Conservation (phyloP, 2,888 invertebrate genomes). For the Lasiommata megera region DNA sequence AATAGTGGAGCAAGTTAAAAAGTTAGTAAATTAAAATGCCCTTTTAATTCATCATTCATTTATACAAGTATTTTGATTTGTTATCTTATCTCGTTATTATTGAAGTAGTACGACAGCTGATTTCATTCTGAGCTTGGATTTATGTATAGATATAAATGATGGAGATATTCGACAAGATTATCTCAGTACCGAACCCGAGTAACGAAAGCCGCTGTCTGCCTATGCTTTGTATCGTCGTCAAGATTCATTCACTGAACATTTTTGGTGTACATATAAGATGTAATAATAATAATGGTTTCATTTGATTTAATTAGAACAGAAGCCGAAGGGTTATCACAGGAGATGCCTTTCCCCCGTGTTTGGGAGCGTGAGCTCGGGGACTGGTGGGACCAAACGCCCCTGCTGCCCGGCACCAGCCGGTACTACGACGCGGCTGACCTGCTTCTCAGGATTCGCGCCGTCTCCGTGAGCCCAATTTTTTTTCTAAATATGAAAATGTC, state of each 20-base stretch:
- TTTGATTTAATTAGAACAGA: constrained; percentile 13
- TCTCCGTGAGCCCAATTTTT: constrained; percentile 43
- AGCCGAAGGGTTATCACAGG: constrained; percentile 28
- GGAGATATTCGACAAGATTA: too few relatives aligned
- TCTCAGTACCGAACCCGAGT: too few relatives aligned
- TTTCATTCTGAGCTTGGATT: too few relatives aligned
- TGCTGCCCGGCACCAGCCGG: constrained; percentile 51
- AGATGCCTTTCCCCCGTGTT: constrained; percentile 38
- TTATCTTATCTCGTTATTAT: too few relatives aligned
- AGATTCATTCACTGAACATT: too few relatives aligned
- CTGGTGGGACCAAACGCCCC: constrained; percentile 67
- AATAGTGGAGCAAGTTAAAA: constrained; percentile 44
- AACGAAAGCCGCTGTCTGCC: too few relatives aligned
- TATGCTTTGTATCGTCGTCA: too few relatives aligned
- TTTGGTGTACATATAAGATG: too few relatives aligned
- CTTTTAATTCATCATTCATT: too few relatives aligned
- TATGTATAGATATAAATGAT: too few relatives aligned
- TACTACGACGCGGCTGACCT: constrained; percentile 66
- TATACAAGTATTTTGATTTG: too few relatives aligned
- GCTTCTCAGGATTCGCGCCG: constrained; percentile 57
- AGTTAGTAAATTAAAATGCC: constrained; percentile 42
- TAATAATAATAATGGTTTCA: not conserved
- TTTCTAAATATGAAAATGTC: not conserved
- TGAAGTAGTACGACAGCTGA: too few relatives aligned
- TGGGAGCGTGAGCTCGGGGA: constrained; percentile 70